Base-by-base conservation (phyloP, 2,888 invertebrate species). In the Acanthoscelides obtectus region DNA sequence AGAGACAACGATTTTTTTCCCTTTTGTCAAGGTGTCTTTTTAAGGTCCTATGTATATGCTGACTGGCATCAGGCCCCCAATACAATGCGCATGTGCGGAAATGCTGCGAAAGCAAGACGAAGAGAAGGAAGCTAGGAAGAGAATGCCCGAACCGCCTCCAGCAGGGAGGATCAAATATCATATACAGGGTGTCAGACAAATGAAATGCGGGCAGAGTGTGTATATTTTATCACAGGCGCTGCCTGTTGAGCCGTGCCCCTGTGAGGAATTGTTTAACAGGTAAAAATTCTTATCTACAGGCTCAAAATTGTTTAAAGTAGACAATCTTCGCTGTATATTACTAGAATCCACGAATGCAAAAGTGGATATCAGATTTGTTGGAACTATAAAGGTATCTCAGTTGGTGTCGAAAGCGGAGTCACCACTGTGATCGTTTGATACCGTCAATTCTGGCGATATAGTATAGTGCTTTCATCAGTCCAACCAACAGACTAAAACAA, bases 151-250 rank as follows among this genome's bases (percentile, higher is more conserved):
- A 25, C 79, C 82, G 78, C 83, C 82, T 1, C 73, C 77, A 8
- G 75, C 77, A 64, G 81, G 82, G 17, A 75, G 81, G 65, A 77
- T 79, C 45, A 81, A 82, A 72, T 84, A 81, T 72, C 76, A 77
- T 20, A 81, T 83, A 67, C 64, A 72, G 8, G 85, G 84, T n/a
- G 83, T 84, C 2, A 80, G 77, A 63, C 78, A 79, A 70, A 80
- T 80, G 22, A 78, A 79, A 0, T 76, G 80, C n/a, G 76, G 80
- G 19, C 82, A 83, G 64, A 84, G 83, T 67, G 80, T 82, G 12
- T 85, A 79, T 72, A 77, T 84, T 22, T 25, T 84, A 8, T 75
- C 78, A 2, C 77, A 79, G 21, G 80, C 82, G 0, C 72, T 79
- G 64, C 75, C 77, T 20, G 75, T 77, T 6, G 74, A 79, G 21